Evolutionary conservation across 2,888 invertebrate species (phyloP), one percentile per base, ranked within the genome.

Genomic region (Mesochorus sp.): DNA sequence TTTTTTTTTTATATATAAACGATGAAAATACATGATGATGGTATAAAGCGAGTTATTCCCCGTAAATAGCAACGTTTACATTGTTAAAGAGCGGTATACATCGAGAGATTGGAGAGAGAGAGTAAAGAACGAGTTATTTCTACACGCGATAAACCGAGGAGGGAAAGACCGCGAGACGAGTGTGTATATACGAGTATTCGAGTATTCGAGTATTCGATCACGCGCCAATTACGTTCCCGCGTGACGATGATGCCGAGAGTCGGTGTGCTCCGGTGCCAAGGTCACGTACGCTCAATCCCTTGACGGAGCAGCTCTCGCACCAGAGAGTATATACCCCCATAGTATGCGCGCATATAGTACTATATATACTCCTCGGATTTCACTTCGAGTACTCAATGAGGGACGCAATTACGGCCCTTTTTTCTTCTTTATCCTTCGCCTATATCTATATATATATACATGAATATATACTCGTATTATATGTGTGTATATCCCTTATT

Each of bases 251-350:
- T 64, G 55, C 42, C 26, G 37, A 76, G 37, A 37, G 37, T 4
- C n/a, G n/a, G 51, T 49, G 31, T 47, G n/a, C 39, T 51, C 70
- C 51, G 74, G 74, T 78, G 74, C 68, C 74, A 78, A 78, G 78
- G 78, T 74, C 78, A 74, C 74, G 74, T 68, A 57, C 39, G 3
- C 51, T 34, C 55, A 4, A 61, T 59, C 62, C 73, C 44, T 70
- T n/a, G n/a, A n/a, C n/a, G n/a, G n/a, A n/a, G n/a, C n/a, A n/a
- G n/a, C 64, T 49, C 28, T 5, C 14, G 17, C 12, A 37, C 12
- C 12, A n/a, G 37, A 42, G n/a, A n/a, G n/a, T 51, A 28, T 62
- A 19, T 39, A 42, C 19, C 26, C n/a, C 4, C 14, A 21, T 21
- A 47, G 21, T 1, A 24, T 14, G 14, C 24, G 3, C 3, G 55